Evolutionary conservation across 2,113 vertebrate species (phyloP).

Genomic region (Pteropus alecto): DNA sequence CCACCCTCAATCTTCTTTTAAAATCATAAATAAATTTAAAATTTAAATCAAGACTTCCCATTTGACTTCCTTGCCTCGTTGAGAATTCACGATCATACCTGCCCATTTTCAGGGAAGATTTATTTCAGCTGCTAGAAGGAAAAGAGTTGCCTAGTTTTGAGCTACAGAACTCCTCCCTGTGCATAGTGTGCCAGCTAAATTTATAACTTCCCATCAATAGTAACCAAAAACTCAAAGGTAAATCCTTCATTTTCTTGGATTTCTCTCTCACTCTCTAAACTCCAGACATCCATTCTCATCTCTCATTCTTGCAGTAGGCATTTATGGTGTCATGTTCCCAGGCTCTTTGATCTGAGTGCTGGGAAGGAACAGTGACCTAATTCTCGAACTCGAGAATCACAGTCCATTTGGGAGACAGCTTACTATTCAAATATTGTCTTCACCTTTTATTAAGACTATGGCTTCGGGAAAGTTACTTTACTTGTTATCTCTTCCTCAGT

Average conservation of each 20-base stretch:
- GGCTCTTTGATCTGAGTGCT: rapidly evolving
- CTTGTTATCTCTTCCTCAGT: not conserved
- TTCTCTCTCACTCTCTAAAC: not conserved
- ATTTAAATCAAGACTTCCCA: slow-evolving; percentile 58
- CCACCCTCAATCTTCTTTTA: slow-evolving; percentile 54
- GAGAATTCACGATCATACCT: slow-evolving; percentile 17
- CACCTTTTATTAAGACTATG: not conserved
- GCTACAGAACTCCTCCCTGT: not conserved
- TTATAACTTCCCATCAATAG: slow-evolving; percentile 31
- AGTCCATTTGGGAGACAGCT: not conserved
- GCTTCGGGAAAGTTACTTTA: not conserved
- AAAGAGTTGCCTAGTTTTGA: not conserved
- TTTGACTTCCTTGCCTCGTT: slow-evolving; percentile 17
- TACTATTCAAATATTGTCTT: not conserved
- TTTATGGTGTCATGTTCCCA: rapidly evolving
- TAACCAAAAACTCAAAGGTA: not conserved
- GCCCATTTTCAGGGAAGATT: not conserved
- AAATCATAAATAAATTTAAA: slow-evolving; percentile 70
- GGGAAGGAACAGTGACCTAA: no score
- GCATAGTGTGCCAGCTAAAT: not conserved
- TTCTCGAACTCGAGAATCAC: not conserved
- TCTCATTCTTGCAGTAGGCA: not conserved
- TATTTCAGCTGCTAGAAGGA: not conserved
- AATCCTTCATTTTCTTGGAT: slow-evolving; percentile 45
- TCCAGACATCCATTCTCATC: not conserved